These are phyloP conservation scores for Caenorhabditis uteleia DNA, from an alignment of 2,888 invertebrate genomes.

Conservation along the genomic window DNA sequence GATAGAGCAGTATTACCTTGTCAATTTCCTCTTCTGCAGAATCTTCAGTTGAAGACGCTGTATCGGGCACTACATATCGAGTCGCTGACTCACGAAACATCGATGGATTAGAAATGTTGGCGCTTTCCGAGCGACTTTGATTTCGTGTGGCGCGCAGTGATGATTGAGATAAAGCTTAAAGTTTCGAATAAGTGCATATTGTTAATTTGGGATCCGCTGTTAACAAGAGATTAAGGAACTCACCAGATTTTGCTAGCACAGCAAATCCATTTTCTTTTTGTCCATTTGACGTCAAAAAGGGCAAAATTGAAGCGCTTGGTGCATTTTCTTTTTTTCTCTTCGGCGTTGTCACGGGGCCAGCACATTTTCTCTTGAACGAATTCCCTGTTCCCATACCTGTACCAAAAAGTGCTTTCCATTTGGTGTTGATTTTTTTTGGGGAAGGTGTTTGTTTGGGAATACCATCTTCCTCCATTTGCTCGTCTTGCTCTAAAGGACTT, in stretches of 20 bases:
- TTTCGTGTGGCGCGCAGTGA: background rate
- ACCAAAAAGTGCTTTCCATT: background rate
- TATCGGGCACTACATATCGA: constrained; percentile 7
- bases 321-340: constrained; percentile 8
- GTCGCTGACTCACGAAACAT: background rate
- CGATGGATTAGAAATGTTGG: no score
- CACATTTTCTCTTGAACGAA: background rate
- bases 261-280: no score
- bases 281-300: constrained; percentile 1
- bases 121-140: background rate
- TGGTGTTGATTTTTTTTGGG: background rate
- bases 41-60: constrained; percentile 29
- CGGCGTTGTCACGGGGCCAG: constrained; percentile 1
- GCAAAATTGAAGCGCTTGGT: constrained; percentile 1
- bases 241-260: no score
- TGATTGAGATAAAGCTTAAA: background rate
- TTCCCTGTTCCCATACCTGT: background rate
- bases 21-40: constrained; percentile 24
- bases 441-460: background rate
- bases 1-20: background rate
- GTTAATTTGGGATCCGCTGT: no score
- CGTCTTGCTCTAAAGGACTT: constrained; percentile 1
- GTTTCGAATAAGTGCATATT: no score
- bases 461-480: background rate
- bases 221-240: no score